Percentiles rank a stretch among this genome's conserved stretches.
Conservation (phyloP, 2,888 invertebrate genomes). For the Zelleria hepariella region DNA sequence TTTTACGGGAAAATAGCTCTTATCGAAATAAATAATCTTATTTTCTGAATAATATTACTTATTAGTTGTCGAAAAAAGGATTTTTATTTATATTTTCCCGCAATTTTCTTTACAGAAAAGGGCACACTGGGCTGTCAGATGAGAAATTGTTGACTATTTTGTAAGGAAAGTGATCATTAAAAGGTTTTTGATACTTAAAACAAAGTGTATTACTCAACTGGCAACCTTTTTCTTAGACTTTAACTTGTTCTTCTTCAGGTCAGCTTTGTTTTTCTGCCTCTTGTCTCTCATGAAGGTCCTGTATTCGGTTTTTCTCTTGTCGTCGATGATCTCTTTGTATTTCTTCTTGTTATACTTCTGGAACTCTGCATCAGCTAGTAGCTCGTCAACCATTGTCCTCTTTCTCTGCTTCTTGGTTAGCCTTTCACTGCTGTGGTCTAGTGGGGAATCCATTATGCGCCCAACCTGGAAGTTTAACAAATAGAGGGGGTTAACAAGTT, state of each 20-base stretch:
- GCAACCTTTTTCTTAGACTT: conserved; percentile 33
- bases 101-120: no score
- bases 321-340: conserved; percentile 82
- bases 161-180: conserved; percentile 7
- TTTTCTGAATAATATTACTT: no score
- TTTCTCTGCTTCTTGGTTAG: conserved; percentile 90
- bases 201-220: conserved; percentile 4
- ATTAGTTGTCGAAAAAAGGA: no score
- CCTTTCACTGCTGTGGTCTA: conserved; percentile 89
- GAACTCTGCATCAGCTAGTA: conserved; percentile 90
- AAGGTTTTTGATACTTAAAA: not conserved
- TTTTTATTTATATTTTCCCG: no score
- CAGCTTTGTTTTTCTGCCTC: conserved; percentile 75
- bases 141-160: not conserved
- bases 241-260: conserved; percentile 48
- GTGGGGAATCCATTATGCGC: conserved; percentile 84
- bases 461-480: conserved; percentile 72
- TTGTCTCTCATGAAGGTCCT: conserved; percentile 83
- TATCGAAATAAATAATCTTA: no score
- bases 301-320: conserved; percentile 77
- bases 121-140: not conserved
- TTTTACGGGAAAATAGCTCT: no score
- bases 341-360: conserved; percentile 85
- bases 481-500: no score
- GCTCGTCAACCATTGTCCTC: conserved; percentile 92